Evolutionary conservation across 2,797 vertebrate species (phyloP), one percentile per base, ranked within the genome.

Genomic region (Gallinago solitaria): DNA sequence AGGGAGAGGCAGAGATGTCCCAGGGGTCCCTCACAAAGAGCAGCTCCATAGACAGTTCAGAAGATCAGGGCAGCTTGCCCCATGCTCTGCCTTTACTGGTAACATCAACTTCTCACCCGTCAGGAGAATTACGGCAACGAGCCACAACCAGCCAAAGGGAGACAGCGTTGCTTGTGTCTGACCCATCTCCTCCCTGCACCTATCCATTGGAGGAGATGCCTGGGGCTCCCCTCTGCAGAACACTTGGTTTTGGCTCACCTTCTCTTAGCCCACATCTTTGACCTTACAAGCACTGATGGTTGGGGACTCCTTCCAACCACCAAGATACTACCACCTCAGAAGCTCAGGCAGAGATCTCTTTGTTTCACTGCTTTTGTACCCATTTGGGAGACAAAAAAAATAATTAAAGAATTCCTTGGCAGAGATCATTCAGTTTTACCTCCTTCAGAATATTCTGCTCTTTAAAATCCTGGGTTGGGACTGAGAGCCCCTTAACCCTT

Each of bases 21-120:
- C 33, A 32, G 24, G 0, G 0, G 16, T 50, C 41, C 41, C 71
- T 63, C 3, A 1, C 21, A 19, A 43, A 56, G 23, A 76, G 15
- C 35, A 35, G 33, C 10, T 56, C 87, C 10, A 3, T 3, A 28
- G 57, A 21, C 1, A 1, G 28, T 16, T n/a, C 1, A 1, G 16
- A 43, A 43, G 41, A 28, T 81, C 32, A 23, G 56, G 32, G 35
- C 61, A 74, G 35, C 35, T 43, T 39, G 33, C 15, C 39, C 54
- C 5, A 1, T 1, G 0, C 41, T 81, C 37, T 57, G 43, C n/a
- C 28, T 59, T 39, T 76, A 43, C 59, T 53, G 18, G 14, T n/a
- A 30, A 28, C 6, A 1, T 33, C 56, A 64, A 25, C 19, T 51
- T 16, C 35, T 51, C 37, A 32, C 35, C 9, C 4, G 0, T 23